These are phyloP conservation scores for Trididemnum nubilum DNA, from an alignment of 23 tunicate species.

Conservation along the genomic window DNA sequence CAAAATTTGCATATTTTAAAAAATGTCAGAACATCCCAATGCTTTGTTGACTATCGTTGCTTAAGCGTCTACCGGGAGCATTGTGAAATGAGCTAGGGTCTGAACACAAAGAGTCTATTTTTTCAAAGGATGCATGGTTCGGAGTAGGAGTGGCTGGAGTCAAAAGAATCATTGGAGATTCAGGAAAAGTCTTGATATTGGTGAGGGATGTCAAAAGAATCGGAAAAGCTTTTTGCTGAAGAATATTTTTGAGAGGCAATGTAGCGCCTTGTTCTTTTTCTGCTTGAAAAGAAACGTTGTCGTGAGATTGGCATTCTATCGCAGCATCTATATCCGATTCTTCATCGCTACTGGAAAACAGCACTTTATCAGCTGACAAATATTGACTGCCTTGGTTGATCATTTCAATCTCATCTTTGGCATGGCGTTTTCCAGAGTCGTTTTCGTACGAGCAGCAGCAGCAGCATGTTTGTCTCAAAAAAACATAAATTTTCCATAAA, in stretches of 20 bases:
- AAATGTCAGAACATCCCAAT: too few relatives aligned
- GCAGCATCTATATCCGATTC: neutral
- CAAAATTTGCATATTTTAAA: too few relatives aligned
- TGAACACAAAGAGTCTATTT: too few relatives aligned
- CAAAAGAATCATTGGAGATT: neutral
- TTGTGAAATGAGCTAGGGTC: too few relatives aligned
- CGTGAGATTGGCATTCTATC: neutral
- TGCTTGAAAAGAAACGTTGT: neutral
- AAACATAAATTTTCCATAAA: neutral
- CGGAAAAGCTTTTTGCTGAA: neutral
- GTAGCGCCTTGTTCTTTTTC: too few relatives aligned
- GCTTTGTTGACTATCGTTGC: too few relatives aligned
- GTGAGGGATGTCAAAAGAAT: neutral
- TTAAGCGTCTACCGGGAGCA: too few relatives aligned
- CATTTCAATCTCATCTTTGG: neutral
- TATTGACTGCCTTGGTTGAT: neutral
- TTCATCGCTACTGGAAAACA: neutral
- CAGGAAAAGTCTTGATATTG: neutral
- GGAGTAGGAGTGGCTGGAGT: conserved; percentile 12
- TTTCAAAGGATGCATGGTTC: too few relatives aligned
- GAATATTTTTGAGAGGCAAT: neutral
- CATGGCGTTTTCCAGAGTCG: neutral
- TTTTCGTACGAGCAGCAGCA: neutral
- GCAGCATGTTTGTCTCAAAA: neutral
- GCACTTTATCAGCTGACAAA: neutral